Percentiles rank a stretch among this genome's conserved stretches.
These are phyloP conservation scores for Dasysyrphus albostriatus DNA, from an alignment of 2,888 invertebrate species.

Conservation along the genomic window DNA sequence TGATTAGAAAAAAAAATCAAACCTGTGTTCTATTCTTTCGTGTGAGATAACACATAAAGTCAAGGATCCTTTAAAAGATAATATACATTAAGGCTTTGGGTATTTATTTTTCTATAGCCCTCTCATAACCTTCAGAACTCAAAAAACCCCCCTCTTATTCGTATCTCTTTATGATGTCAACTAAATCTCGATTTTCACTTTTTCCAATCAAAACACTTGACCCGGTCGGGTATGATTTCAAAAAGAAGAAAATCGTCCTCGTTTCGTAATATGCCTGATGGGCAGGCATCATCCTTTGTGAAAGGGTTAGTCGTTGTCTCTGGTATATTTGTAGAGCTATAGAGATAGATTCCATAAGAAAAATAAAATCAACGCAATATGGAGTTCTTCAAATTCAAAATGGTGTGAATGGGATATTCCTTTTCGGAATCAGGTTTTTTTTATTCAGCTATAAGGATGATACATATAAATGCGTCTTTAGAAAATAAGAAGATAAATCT, in stretches of 20 bases:
- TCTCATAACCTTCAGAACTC: neutral
- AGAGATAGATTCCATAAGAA: neutral
- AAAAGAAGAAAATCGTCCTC: slow-evolving; percentile 56
- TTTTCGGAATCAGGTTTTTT: slow-evolving; percentile 25
- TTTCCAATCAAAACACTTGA: slow-evolving; percentile 74
- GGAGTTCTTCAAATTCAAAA: slow-evolving; percentile 72
- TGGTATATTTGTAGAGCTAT: neutral
- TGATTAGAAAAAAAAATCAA: slow-evolving; percentile 53
- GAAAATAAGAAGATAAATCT: slow-evolving; percentile 38
- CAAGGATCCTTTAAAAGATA: slow-evolving; percentile 55
- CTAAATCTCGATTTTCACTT: slow-evolving; percentile 73
- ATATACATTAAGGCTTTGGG: slow-evolving; percentile 3
- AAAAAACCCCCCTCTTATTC: neutral
- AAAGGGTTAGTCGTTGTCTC: slow-evolving; percentile 49
- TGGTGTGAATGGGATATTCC: slow-evolving; percentile 71
- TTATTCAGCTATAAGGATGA: slow-evolving; percentile 52
- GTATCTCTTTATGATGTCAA: slow-evolving; percentile 45
- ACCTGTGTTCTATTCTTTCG: slow-evolving; percentile 19
- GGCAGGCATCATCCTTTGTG: slow-evolving; percentile 50
- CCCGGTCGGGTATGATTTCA: slow-evolving; percentile 69
- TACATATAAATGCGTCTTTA: slow-evolving; percentile 39
- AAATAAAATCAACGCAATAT: slow-evolving; percentile 46
- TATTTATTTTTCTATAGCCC: slow-evolving; percentile 8
- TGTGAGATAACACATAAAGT: slow-evolving; percentile 61
- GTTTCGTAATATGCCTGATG: slow-evolving; percentile 36